Percentiles rank a stretch among this genome's conserved stretches.
Evolutionary conservation across 1,140 invertebrate species (phyloP).

Genomic region (Drosophila elegans): DNA sequence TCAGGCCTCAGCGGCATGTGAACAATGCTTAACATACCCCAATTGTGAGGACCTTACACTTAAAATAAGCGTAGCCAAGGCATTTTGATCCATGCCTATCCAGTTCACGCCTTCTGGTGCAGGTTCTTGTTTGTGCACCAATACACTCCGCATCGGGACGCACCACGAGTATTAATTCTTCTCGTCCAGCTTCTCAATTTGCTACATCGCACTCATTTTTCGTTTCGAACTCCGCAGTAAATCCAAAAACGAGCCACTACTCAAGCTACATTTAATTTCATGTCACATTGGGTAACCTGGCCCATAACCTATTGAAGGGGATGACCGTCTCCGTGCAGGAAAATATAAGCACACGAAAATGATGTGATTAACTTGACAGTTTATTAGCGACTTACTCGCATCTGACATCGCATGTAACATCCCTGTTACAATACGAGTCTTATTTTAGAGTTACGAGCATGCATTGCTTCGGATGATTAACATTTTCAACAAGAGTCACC

Average conservation of each 20-base stretch:
- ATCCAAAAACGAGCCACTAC: too few relatives aligned
- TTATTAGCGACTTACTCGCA: neutral
- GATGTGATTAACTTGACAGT: neutral
- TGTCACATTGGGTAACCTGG: too few relatives aligned
- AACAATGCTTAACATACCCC: constrained; percentile 1
- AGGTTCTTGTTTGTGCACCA: neutral
- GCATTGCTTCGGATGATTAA: too few relatives aligned
- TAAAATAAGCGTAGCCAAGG: neutral
- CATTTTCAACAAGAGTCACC: too few relatives aligned
- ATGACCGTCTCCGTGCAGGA: too few relatives aligned
- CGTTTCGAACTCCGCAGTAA: too few relatives aligned
- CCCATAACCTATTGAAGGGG: too few relatives aligned
- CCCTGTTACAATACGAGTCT: neutral
- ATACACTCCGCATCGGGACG: constrained; percentile 9
- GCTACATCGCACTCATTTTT: too few relatives aligned
- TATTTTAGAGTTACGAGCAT: neutral
- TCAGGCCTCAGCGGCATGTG: constrained; percentile 1
- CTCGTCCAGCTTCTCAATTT: too few relatives aligned
- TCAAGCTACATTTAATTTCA: too few relatives aligned
- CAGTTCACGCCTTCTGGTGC: neutral
- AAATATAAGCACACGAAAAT: too few relatives aligned
- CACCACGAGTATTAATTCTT: neutral
- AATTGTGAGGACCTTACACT: neutral
- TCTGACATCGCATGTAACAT: neutral
- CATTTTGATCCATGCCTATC: neutral